Evolutionary conservation across 2,113 vertebrate species (phyloP), one percentile per base, ranked within the genome.

Genomic region (Dinomys branickii): DNA sequence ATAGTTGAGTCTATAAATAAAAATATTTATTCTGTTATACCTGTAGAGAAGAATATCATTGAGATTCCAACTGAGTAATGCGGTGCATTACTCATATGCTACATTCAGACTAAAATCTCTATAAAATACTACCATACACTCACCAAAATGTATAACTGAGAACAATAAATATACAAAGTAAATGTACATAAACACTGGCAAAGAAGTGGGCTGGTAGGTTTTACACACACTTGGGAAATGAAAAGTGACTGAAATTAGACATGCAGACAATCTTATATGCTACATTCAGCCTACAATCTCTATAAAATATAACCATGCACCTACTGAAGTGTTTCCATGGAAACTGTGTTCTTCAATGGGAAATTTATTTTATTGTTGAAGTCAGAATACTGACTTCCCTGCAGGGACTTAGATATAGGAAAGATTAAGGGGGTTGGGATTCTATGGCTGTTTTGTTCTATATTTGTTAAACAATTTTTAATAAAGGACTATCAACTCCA

Each of bases 341-440:
- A 52, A 65, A 50, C 9, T 19, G 26, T 13, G 24, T 26, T 26
- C 11, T 3, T 3, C 61, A 80, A 24, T 0, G 6, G 38, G 26
- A 88, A 88, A 92, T n/a, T 3, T 59, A 38, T 86, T 85, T 63
- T 52, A 19, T 59, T n/a, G 1, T 47, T 47, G 1, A 71, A 30
- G 13, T 47, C 26, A 50, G 6, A 13, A 28, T n/a, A 35, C 0
- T 69, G 17, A 19, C 20, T 44, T 69, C 8, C 11, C 30, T 59
- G 1, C 44, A 5, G 9, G 30, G 0, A 41, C 0, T 69, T n/a
- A 30, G 38, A 30, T 0, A 52, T 61, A 13, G 26, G 20, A 5
- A 5, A 30, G 16, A 3, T 12, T 7, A 2, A 56, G 5, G 0
- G 38, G 1, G 20, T 56, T 5, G 12, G 35, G 16, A 11, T n/a